Base-by-base conservation (phyloP, 2,113 vertebrate species). In the Passerina amoena region DNA sequence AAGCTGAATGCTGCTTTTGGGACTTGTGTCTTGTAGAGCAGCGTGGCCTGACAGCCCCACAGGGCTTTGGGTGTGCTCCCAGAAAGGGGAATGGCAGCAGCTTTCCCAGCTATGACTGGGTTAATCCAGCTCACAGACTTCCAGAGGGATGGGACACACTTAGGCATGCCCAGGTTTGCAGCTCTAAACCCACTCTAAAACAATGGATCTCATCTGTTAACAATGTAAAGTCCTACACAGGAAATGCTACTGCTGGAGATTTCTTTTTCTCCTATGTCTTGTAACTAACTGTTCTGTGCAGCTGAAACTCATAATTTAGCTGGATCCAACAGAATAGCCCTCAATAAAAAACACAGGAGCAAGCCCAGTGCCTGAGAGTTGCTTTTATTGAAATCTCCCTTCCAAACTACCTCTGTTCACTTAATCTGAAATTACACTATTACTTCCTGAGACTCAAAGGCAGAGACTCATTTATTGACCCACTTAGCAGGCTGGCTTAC, bases 401-500 rank as follows among this genome's bases (percentile, higher is more conserved):
- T 18, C 54, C 71, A 57, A 85, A 88, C 81, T 14, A 73, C 17
- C 16, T 65, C 56, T 75, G 61, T 6, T 85, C 71, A 57, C 53
- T 40, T n/a, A n/a, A 64, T 48, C 12, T 28, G 40, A 94, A 72
- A 63, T 79, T 28, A 53, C 60, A 79, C 6, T 40, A 88, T 13
- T 72, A 24, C 23, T 79, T 79, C 79, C 79, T 0, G 2, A 95
- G 54, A 63, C 64, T 92, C 64, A 72, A 92, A 94, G 35, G 22
- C 64, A 70, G 90, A 94, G n/a, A 24, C 20, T 81, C 70, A 70
- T 35, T 63, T 81, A 68, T 1, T 40, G 57, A 85, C 61, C 82
- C 4, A 6, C 25, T 12, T 8, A 57, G 11, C 44, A 33, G 0
- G 3, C 12, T 70, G 54, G 27, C 56, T 54, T 60, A 99, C 99